phyloP scores from a whole-genome alignment of 2,888 invertebrate genomes.

The Gastrophysa polygoni region DNA sequence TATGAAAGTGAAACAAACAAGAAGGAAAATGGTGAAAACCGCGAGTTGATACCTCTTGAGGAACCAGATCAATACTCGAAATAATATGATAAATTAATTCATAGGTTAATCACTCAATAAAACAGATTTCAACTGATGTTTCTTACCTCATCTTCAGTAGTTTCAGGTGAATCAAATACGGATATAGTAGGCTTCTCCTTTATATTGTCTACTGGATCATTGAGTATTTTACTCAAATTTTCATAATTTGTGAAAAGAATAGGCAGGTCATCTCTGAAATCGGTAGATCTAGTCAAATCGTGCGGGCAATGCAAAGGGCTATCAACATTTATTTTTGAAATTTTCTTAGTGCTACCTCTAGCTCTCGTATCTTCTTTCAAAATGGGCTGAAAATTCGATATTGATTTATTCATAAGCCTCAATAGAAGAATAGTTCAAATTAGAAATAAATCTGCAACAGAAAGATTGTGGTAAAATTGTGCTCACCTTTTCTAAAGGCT shows the following conservation, averaged over 20 bases:
- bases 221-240: conserved; percentile 11
- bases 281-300: conserved; percentile 63
- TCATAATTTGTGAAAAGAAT: conserved; percentile 55
- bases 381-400: conserved; percentile 59
- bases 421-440: too few species aligned
- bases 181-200: conserved; percentile 41
- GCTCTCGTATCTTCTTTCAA: conserved; percentile 56
- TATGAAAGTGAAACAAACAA: too few species aligned
- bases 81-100: too few species aligned
- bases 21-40: too few species aligned
- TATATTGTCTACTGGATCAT: conserved; percentile 36
- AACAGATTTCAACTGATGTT: too few species aligned
- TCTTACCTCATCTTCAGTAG: not conserved
- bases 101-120: not conserved
- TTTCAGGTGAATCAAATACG: conserved; percentile 44
- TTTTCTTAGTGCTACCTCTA: conserved; percentile 50
- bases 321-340: conserved; percentile 59
- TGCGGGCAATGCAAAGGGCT: conserved; percentile 67
- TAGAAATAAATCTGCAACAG: too few species aligned
- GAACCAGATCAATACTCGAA: too few species aligned
- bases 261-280: conserved; percentile 64
- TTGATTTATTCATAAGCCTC: conserved; percentile 18
- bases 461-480: too few species aligned
- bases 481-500: conserved; percentile 66
- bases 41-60: too few species aligned